Conservation (phyloP, 1,140 invertebrate genomes). For the Solenopsis invicta region DNA sequence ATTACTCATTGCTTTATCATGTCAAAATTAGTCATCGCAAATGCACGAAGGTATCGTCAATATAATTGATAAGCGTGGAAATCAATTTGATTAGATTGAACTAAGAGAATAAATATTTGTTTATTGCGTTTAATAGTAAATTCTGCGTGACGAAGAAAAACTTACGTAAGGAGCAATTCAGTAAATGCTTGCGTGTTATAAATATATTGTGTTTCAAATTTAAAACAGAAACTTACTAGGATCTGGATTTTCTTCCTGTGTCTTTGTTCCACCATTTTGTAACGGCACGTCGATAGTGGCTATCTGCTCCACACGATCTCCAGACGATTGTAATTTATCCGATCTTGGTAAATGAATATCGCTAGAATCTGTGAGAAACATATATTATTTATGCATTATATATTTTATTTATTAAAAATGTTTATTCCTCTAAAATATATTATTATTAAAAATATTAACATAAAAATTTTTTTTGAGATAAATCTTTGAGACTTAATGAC, state of each 20-base stretch:
- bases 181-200: not conserved
- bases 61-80: conserved; percentile 6
- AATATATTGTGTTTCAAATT: not conserved
- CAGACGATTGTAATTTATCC: conserved; percentile 85
- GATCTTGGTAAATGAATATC: conserved; percentile 85
- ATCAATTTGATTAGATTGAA: conserved; percentile 45
- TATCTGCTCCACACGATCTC: conserved; percentile 84
- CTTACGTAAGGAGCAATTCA: not conserved
- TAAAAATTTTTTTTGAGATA: not conserved
- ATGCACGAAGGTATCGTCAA: not conserved
- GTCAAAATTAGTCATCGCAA: not conserved
- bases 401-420: not conserved
- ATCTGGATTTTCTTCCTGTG: conserved; percentile 85
- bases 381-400: not conserved
- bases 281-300: conserved; percentile 85
- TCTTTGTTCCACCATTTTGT: conserved; percentile 86
- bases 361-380: conserved; percentile 76
- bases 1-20: conserved; percentile 7
- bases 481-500: not conserved
- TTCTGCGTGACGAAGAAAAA: not conserved
- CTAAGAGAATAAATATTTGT: conserved; percentile 24
- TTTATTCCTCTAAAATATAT: not conserved
- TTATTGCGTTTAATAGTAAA: not conserved
- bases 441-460: not conserved
- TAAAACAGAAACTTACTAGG: conserved; percentile 77